Evolutionary conservation across 2,113 vertebrate genomes (phyloP).

Genomic region (Pipa parva): DNA sequence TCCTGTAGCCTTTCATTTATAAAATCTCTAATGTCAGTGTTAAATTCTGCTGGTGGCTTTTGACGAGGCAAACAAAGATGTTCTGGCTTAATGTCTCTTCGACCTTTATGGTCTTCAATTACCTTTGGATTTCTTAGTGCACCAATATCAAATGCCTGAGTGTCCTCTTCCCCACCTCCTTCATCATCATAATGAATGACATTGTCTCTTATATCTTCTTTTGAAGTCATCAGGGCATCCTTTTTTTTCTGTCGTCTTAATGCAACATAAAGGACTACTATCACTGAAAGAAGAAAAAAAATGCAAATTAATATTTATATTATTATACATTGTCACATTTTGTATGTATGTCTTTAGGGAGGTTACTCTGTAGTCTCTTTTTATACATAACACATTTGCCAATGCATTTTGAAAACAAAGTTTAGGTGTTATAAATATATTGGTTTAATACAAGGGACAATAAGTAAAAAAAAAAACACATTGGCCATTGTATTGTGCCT

Average conservation of each 20-base stretch:
- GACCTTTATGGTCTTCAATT: conserved; percentile 84
- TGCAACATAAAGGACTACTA: conserved; percentile 92
- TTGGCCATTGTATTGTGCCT: no score
- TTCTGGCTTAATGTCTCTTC: conserved; percentile 92
- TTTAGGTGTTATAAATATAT: no score
- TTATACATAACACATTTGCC: no score
- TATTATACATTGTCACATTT: no score
- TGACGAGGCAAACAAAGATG: conserved; percentile 59
- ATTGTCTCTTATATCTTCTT: conserved; percentile 96
- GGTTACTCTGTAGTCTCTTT: no score
- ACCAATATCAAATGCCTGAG: conserved; percentile 95
- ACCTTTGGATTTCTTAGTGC: conserved; percentile 92
- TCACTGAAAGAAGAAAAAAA: conserved; percentile 66
- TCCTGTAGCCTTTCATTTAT: conserved; percentile 85
- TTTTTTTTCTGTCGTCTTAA: conserved; percentile 90
- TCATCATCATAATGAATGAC: conserved; percentile 98
- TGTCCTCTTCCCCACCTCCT: conserved; percentile 95
- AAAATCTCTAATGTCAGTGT: conserved; percentile 87
- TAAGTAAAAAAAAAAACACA: no score
- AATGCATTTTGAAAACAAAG: no score
- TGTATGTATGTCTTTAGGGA: no score
- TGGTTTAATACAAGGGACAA: no score
- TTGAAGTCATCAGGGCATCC: conserved; percentile 94
- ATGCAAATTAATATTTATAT: neutral
- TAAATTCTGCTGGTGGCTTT: conserved; percentile 68